Evolutionary conservation across 2,797 vertebrate genomes (phyloP).

Genomic region (Austrolebias charrua): DNA sequence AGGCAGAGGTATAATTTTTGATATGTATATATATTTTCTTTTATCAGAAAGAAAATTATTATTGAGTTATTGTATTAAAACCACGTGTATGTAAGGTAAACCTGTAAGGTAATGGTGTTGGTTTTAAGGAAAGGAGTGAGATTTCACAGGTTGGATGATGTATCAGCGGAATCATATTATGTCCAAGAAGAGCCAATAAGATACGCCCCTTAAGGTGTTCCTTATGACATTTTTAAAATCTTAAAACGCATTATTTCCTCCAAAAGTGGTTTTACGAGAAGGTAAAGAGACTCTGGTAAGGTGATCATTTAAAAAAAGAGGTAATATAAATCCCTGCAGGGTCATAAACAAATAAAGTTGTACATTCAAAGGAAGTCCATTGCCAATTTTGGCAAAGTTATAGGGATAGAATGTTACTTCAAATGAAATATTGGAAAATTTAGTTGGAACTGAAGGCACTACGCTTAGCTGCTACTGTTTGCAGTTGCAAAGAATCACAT

Average conservation of each 20-base stretch:
- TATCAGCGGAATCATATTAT: constrained; percentile 57
- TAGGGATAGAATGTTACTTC: constrained; percentile 5
- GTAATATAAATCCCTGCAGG: constrained; percentile 30
- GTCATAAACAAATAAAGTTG: constrained; percentile 13
- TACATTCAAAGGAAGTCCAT: constrained; percentile 9
- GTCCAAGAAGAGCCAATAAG: constrained; percentile 44
- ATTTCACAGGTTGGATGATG: constrained; percentile 46
- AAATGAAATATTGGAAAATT: constrained; percentile 3
- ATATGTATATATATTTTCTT: constrained; percentile 44
- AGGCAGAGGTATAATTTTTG: constrained; percentile 27
- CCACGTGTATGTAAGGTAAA: constrained; percentile 51
- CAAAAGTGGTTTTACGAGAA: constrained; percentile 35
- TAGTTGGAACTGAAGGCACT: no score
- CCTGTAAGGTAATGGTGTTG: constrained; percentile 46
- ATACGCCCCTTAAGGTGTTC: constrained; percentile 34
- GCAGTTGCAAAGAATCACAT: no score
- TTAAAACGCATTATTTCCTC: constrained; percentile 47
- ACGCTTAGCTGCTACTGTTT: no score
- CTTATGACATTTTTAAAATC: constrained; percentile 49
- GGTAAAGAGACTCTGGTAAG: constrained; percentile 29
- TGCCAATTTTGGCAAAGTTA: constrained; percentile 30
- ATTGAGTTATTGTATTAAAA: constrained; percentile 52
- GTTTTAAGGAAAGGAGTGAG: constrained; percentile 33
- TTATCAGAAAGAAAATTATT: constrained; percentile 31
- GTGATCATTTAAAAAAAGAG: constrained; percentile 31